Percentiles rank a stretch among this genome's conserved stretches.
phyloP scores from a whole-genome alignment of 2,113 vertebrate species.

The Entomyzon cyanotis region DNA sequence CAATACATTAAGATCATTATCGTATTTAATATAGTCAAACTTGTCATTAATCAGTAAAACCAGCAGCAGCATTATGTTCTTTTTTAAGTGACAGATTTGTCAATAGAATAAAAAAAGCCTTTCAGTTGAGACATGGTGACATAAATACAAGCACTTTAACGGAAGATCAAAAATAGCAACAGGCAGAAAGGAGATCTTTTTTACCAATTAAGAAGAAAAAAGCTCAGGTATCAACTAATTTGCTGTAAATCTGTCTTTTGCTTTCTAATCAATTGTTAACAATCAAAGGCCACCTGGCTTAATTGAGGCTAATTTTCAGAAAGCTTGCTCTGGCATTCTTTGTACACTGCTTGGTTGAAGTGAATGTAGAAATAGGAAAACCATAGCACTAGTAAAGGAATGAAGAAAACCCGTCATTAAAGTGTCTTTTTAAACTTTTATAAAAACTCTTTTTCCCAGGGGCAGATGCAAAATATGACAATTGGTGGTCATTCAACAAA shows the following conservation, averaged over 20 bases:
- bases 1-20: slow-evolving; percentile 17
- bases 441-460: background rate
- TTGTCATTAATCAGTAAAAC: background rate
- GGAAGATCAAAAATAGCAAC: background rate
- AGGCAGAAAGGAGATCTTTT: background rate
- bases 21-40: background rate
- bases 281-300: slow-evolving; percentile 35
- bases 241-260: slow-evolving; percentile 39
- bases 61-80: background rate
- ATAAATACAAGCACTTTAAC: background rate
- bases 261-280: slow-evolving; percentile 16
- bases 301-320: slow-evolving; percentile 32
- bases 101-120: background rate
- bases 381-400: background rate
- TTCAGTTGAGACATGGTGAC: background rate
- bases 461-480: background rate
- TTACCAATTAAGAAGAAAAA: background rate
- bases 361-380: background rate
- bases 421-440: background rate
- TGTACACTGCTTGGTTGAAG: background rate
- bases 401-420: background rate
- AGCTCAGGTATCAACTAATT: background rate
- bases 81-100: background rate
- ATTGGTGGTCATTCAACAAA: background rate
- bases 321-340: slow-evolving; percentile 8